Conservation (phyloP, 2,113 vertebrate species). For the Apistogramma diplotaenia region DNA sequence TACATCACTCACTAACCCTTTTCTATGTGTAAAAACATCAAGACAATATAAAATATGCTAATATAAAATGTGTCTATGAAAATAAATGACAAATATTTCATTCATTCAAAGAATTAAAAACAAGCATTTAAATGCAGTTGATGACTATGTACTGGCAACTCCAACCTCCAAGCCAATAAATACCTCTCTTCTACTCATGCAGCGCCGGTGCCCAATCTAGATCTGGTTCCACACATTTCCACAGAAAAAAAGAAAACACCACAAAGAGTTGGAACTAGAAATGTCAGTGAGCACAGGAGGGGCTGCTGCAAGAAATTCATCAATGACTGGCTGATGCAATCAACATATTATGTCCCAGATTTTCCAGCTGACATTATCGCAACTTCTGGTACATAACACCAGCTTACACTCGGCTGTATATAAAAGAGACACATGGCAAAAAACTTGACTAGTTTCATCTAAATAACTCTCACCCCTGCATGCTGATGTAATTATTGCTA, state of each 20-base stretch:
- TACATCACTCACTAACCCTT: too few species aligned
- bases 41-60: too few species aligned
- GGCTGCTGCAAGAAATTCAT: background rate
- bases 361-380: background rate
- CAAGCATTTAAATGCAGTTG: background rate
- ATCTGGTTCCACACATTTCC: background rate
- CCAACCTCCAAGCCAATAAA: background rate
- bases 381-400: background rate
- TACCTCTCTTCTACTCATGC: background rate
- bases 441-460: background rate
- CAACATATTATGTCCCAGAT: too few species aligned
- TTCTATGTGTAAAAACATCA: too few species aligned
- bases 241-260: background rate
- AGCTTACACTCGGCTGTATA: background rate
- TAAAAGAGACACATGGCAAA: background rate
- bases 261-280: background rate
- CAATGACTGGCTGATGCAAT: background rate
- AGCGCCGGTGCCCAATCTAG: background rate
- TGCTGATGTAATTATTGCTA: background rate
- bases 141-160: background rate
- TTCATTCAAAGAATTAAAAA: too few species aligned
- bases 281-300: background rate
- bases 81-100: too few species aligned
- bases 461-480: background rate
- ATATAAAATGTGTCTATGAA: too few species aligned